Evolutionary conservation across 2,797 vertebrate species (phyloP).

Genomic region (Myoxocephalus aenaeus): DNA sequence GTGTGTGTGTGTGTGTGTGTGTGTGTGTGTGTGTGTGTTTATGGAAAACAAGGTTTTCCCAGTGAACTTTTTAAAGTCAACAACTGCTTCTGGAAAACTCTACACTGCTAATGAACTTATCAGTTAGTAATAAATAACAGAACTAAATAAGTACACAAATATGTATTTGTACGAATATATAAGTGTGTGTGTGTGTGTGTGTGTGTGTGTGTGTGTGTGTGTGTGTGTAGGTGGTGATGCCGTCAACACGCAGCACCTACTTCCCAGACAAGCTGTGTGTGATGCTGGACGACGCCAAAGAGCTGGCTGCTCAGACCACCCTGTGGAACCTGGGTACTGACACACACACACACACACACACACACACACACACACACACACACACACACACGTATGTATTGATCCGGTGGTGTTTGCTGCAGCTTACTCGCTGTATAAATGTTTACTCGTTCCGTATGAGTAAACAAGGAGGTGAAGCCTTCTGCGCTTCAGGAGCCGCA

Average conservation of each 20-base stretch:
- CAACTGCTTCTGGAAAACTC: too few relatives aligned
- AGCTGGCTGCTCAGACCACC: conserved; percentile 91
- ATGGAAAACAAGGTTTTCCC: too few relatives aligned
- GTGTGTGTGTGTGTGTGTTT: neutral
- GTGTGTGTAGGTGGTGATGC: conserved; percentile 58
- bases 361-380: neutral
- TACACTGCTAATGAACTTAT: too few relatives aligned
- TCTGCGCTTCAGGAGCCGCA: neutral
- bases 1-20: conserved; percentile 1
- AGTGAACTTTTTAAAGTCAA: too few relatives aligned
- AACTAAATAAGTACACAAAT: too few relatives aligned
- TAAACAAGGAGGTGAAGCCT: neutral
- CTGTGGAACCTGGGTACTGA: conserved; percentile 75
- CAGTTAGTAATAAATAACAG: too few relatives aligned
- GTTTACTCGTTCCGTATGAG: neutral
- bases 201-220: neutral
- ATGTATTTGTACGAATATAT: too few relatives aligned
- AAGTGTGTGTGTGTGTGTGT: neutral
- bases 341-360: neutral
- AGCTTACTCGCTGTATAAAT: neutral
- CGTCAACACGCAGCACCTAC: conserved; percentile 80
- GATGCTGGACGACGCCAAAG: conserved; percentile 92
- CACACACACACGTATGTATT: neutral
- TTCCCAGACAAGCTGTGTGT: conserved; percentile 91
- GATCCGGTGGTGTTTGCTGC: neutral